A percentile compares a stretch with the other conserved stretches of the same genome.
Conservation (phyloP, 2,888 invertebrate genomes). For the Ptilodon capucinus region DNA sequence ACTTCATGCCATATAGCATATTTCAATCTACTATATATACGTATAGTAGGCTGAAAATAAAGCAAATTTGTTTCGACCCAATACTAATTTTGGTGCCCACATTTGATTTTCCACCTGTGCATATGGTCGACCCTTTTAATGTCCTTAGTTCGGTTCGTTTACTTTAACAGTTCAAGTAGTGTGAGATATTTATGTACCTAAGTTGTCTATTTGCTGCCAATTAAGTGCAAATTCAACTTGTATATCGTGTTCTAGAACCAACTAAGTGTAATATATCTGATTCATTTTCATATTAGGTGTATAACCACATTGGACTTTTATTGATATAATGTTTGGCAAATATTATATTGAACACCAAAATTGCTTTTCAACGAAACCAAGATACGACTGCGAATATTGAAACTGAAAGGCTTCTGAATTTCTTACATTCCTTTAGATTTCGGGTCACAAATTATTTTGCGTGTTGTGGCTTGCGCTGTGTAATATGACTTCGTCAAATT, state of each 20-base stretch:
- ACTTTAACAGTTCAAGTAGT: constrained; percentile 42
- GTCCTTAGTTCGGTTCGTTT: constrained; percentile 64
- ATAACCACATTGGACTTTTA: constrained; percentile 18
- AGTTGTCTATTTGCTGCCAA: constrained; percentile 17
- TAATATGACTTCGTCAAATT: constrained; percentile 24
- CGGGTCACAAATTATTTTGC: constrained; percentile 36
- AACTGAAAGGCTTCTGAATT: constrained; percentile 34
- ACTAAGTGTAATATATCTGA: constrained; percentile 15
- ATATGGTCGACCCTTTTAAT: constrained; percentile 66
- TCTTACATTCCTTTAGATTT: constrained; percentile 37
- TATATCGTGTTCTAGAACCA: constrained; percentile 7
- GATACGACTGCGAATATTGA: constrained; percentile 32
- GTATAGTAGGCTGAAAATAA: constrained; percentile 43
- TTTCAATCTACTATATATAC: too few species aligned
- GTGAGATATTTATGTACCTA: constrained; percentile 28
- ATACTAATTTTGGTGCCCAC: constrained; percentile 60
- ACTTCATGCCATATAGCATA: neutral
- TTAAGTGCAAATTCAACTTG: constrained; percentile 16
- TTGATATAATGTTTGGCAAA: constrained; percentile 25
- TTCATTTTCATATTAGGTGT: constrained; percentile 12
- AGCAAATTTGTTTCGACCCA: constrained; percentile 59
- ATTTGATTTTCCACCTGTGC: constrained; percentile 72
- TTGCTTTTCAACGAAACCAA: constrained; percentile 37
- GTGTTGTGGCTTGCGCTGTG: constrained; percentile 29
- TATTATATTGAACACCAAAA: constrained; percentile 29